Conservation (phyloP, 2,888 invertebrate species). For the Lumbricus terrestris region DNA sequence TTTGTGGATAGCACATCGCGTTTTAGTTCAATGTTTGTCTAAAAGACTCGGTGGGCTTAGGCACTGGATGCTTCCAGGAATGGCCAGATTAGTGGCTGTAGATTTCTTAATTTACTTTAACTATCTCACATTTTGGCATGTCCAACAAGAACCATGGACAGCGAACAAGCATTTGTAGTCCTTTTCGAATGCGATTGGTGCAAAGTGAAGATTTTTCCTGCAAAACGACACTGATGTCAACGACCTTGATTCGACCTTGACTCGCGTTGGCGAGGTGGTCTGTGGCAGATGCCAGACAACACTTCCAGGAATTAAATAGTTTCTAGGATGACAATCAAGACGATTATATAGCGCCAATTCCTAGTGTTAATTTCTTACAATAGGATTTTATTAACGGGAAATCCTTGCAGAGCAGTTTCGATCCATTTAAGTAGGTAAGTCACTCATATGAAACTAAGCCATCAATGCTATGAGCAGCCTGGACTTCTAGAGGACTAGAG, state of each 20-base stretch:
- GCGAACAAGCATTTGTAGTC: not conserved
- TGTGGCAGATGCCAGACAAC: not conserved
- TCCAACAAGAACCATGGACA: not conserved
- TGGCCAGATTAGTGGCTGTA: not conserved
- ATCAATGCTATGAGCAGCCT: not conserved
- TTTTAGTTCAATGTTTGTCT: no score
- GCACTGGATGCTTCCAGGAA: not conserved
- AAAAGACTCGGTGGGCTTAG: no score
- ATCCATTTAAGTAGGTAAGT: not conserved
- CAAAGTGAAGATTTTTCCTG: not conserved
- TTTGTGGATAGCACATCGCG: not conserved
- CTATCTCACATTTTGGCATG: not conserved
- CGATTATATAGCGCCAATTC: not conserved
- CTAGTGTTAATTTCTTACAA: not conserved
- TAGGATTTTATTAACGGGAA: not conserved
- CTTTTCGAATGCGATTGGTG: not conserved
- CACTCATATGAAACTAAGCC: no score
- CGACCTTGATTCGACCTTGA: slow-evolving; percentile 8
- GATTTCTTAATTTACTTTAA: not conserved
- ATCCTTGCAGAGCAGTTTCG: not conserved
- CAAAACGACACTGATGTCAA: not conserved
- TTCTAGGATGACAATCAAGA: not conserved
- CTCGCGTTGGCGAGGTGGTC: not conserved
- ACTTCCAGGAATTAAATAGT: not conserved
- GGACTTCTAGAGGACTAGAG: no score